These are phyloP conservation scores for Megaustenia siamemsis DNA, from an alignment of 2,888 invertebrate species.

Conservation along the genomic window DNA sequence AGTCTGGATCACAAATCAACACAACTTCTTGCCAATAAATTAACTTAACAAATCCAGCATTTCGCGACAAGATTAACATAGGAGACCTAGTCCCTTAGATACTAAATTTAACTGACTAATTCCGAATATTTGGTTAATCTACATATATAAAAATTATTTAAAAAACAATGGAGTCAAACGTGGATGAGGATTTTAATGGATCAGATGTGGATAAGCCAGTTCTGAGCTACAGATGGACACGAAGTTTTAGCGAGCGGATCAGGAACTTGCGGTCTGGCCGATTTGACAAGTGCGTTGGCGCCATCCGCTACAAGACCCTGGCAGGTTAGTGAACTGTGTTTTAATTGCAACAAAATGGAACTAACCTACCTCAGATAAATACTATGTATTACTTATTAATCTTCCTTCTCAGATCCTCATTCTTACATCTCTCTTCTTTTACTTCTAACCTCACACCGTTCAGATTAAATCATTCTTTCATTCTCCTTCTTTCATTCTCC, in stretches of 20 bases:
- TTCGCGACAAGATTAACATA: no score
- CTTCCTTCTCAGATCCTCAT: neutral
- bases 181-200: neutral
- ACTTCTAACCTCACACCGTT: neutral
- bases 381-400: neutral
- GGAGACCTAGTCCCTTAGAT: no score
- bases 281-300: slow-evolving; percentile 67
- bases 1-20: no score
- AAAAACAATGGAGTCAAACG: neutral
- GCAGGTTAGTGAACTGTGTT: slow-evolving; percentile 64
- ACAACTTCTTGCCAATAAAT: no score
- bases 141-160: no score
- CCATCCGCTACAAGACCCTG: slow-evolving; percentile 67
- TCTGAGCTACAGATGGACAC: slow-evolving; percentile 66
- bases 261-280: slow-evolving; percentile 66
- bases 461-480: neutral
- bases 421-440: no score
- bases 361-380: no score
- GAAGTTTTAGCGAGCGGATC: slow-evolving; percentile 74
- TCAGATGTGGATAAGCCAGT: neutral
- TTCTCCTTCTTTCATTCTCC: neutral
- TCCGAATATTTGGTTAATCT: no score
- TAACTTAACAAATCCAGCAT: no score
- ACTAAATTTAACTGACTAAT: no score
- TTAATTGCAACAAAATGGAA: neutral